phyloP scores from a whole-genome alignment of 1,140 invertebrate genomes.

The Frieseomelitta varia region DNA sequence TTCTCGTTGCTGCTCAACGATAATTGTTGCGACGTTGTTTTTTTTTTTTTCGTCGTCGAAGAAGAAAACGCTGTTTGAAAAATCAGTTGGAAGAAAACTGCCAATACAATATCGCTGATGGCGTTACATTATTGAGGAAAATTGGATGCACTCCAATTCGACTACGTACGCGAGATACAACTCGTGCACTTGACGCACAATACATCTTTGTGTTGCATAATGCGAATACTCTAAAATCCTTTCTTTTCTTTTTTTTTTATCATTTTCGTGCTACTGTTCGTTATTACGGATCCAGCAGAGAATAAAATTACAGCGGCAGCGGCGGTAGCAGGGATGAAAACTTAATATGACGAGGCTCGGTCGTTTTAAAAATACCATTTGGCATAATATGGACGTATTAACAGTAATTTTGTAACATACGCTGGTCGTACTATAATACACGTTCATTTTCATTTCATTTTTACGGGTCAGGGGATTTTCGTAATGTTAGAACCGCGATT shows the following conservation, averaged over 20 bases:
- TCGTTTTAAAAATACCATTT: background rate
- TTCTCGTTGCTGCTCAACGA: background rate
- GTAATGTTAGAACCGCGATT: background rate
- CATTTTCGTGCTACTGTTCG: background rate
- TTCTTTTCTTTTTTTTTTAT: background rate
- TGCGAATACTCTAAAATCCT: background rate
- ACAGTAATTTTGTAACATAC: background rate
- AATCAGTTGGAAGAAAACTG: constrained; percentile 18
- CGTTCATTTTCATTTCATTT: background rate
- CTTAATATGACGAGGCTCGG: background rate
- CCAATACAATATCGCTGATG: constrained; percentile 9
- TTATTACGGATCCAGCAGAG: background rate
- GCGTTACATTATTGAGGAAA: constrained; percentile 8
- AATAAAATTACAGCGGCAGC: background rate
- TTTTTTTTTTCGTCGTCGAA: background rate
- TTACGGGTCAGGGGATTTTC: background rate
- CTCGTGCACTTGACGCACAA: background rate
- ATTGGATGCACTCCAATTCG: background rate
- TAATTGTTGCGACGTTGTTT: background rate
- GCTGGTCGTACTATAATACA: background rate
- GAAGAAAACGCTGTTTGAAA: constrained; percentile 8
- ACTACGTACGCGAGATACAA: background rate
- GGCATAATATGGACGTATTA: background rate
- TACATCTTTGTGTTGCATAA: background rate
- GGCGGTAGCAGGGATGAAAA: background rate